Percentiles rank a stretch among this genome's conserved stretches.
phyloP scores from a whole-genome alignment of 2,888 invertebrate genomes.

The Limnephilus marmoratus region DNA sequence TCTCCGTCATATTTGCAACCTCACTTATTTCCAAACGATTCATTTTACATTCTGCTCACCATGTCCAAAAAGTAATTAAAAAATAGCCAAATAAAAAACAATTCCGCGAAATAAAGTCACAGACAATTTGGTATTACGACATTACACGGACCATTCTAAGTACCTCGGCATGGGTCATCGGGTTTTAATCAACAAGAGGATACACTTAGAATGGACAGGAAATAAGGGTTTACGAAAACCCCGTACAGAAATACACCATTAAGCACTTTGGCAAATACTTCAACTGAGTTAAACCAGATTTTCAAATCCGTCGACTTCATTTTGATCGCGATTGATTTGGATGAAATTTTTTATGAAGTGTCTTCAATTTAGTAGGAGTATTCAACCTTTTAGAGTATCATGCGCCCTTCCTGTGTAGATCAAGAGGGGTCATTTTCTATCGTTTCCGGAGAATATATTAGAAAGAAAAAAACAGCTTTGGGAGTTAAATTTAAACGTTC shows the following conservation, averaged over 20 bases:
- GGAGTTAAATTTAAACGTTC: not conserved
- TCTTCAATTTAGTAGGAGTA: not conserved
- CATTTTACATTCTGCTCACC: too few relatives aligned
- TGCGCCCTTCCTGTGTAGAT: not conserved
- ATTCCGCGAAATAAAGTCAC: too few relatives aligned
- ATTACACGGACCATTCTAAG: not conserved
- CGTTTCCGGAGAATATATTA: not conserved
- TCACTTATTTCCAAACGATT: too few relatives aligned
- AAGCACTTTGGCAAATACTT: not conserved
- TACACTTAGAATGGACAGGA: constrained; percentile 51
- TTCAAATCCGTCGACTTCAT: not conserved
- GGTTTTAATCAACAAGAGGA: constrained; percentile 55
- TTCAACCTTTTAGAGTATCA: not conserved
- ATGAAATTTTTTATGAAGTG: not conserved
- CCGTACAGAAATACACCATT: not conserved
- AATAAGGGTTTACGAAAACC: constrained; percentile 40
- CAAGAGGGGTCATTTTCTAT: not conserved
- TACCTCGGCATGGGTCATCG: constrained; percentile 50
- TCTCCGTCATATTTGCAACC: too few relatives aligned
- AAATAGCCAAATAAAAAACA: too few relatives aligned
- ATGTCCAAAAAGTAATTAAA: not conserved
- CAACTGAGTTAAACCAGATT: not conserved
- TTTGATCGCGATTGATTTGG: not conserved
- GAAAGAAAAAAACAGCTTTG: not conserved
- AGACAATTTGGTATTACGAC: not conserved